phyloP scores from a whole-genome alignment of 2,113 vertebrate species.

The Tenebrosternarchus preto region DNA sequence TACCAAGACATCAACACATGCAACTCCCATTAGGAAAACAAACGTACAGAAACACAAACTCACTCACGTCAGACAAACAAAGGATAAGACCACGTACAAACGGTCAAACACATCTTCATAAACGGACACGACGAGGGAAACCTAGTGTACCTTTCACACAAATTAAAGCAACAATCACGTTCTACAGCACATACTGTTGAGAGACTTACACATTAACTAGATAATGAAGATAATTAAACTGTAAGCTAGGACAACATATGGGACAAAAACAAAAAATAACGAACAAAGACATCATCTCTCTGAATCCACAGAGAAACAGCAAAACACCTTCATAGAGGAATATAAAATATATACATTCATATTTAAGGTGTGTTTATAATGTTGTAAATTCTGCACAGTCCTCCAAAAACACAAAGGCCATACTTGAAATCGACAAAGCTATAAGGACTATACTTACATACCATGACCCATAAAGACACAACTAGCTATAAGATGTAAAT shows the following conservation, averaged over 20 bases:
- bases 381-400: background rate
- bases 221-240: background rate
- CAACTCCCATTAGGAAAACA: conserved; percentile 37
- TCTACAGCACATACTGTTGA: conserved; percentile 11
- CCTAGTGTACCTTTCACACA: background rate
- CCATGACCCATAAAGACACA: background rate
- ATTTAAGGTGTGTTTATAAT: background rate
- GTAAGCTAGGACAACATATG: conserved; percentile 27
- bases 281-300: conserved; percentile 18
- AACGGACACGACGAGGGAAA: conserved; percentile 9
- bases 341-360: conserved; percentile 20
- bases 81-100: background rate
- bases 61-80: conserved; percentile 2
- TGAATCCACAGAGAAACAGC: background rate
- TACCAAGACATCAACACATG: conserved; percentile 46
- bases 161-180: conserved; percentile 4
- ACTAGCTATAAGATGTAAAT: background rate
- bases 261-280: conserved; percentile 13
- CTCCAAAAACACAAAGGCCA: background rate
- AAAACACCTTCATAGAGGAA: background rate
- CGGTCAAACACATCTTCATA: conserved; percentile 7
- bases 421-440: background rate
- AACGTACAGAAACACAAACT: background rate
- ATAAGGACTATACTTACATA: background rate
- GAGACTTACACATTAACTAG: conserved; percentile 31